phyloP scores from a whole-genome alignment of 1,140 invertebrate species.

The Pseudomyrmex flavicornis region DNA sequence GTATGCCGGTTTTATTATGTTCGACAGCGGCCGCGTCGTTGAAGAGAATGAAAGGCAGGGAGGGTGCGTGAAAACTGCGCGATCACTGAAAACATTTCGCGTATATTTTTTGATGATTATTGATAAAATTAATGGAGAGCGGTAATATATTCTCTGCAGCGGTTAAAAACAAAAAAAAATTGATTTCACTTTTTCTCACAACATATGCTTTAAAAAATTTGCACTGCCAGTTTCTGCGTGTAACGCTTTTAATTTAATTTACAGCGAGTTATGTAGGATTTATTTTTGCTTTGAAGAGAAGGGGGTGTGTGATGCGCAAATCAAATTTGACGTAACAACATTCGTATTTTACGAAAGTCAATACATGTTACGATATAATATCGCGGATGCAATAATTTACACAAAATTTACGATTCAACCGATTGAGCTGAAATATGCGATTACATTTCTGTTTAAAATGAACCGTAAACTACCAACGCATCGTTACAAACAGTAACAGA shows the following conservation, averaged over 20 bases:
- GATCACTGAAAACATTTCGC: neutral
- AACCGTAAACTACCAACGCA: neutral
- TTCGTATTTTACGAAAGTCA: neutral
- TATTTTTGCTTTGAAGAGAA: neutral
- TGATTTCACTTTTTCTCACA: neutral
- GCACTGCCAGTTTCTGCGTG: neutral
- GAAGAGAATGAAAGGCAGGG: neutral
- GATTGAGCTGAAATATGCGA: neutral
- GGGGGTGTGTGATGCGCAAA: neutral
- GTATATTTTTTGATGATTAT: neutral
- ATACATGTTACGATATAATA: neutral
- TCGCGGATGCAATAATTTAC: neutral
- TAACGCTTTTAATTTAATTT: slow-evolving; percentile 22
- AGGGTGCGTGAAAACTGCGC: neutral
- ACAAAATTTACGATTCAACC: neutral
- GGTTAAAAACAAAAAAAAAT: neutral
- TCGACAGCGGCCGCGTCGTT: neutral
- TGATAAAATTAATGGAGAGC: neutral
- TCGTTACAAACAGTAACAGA: neutral
- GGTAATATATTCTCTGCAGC: neutral
- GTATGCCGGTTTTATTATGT: slow-evolving; percentile 58
- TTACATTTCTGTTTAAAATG: slow-evolving; percentile 10
- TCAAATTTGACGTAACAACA: neutral
- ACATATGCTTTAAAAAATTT: slow-evolving; percentile 6
- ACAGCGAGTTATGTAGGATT: neutral